These are phyloP conservation scores for Temnothorax nylanderi DNA, from an alignment of 1,140 invertebrate species.

Conservation along the genomic window DNA sequence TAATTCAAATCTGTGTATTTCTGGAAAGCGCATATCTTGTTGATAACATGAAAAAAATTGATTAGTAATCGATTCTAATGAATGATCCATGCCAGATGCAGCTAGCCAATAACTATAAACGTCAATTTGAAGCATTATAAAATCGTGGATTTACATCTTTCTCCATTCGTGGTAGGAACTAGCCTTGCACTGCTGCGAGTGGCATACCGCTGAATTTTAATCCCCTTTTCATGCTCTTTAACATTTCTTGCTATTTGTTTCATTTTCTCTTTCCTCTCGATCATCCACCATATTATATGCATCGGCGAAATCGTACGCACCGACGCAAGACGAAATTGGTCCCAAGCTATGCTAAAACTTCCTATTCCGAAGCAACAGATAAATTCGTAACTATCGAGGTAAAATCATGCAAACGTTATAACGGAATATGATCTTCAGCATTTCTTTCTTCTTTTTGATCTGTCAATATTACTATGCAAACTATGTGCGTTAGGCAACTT, in stretches of 20 bases:
- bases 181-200: neutral
- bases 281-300: slow-evolving; percentile 11
- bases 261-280: neutral
- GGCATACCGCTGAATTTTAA: slow-evolving; percentile 39
- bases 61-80: slow-evolving; percentile 66
- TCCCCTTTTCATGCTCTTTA: slow-evolving; percentile 14
- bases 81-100: slow-evolving; percentile 70
- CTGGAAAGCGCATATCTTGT: neutral
- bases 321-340: neutral
- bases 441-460: neutral
- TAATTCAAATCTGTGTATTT: slow-evolving; percentile 21
- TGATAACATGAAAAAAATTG: slow-evolving; percentile 13
- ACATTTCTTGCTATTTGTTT: neutral
- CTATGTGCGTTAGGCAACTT: neutral
- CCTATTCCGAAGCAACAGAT: neutral
- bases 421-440: slow-evolving; percentile 29
- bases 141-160: slow-evolving; percentile 69
- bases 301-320: slow-evolving; percentile 13
- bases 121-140: slow-evolving; percentile 68
- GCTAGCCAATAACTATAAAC: slow-evolving; percentile 63
- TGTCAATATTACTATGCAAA: slow-evolving; percentile 17
- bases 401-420: neutral
- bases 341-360: neutral
- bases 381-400: neutral
- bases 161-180: slow-evolving; percentile 22